phyloP scores from a whole-genome alignment of 2,113 vertebrate genomes.

The Paramisgurnus dabryanus region DNA sequence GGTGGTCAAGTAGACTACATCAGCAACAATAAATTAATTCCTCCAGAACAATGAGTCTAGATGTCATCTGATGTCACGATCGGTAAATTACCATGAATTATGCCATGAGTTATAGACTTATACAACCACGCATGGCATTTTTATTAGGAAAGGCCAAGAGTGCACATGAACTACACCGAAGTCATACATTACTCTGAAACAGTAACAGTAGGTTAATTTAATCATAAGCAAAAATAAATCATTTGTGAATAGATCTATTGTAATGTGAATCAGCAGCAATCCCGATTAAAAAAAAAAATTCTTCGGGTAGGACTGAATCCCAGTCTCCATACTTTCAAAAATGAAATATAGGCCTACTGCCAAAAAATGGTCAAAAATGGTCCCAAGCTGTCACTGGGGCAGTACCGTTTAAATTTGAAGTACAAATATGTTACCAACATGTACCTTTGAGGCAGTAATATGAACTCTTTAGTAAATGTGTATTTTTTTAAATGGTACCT shows the following conservation, averaged over 20 bases:
- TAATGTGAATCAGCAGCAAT: background rate
- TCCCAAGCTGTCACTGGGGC: no score
- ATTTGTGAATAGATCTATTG: background rate
- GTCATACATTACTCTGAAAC: background rate
- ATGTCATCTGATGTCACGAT: constrained; percentile 12
- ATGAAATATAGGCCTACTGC: no score
- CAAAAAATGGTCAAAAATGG: no score
- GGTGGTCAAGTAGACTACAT: background rate
- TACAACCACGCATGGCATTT: background rate
- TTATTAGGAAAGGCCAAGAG: background rate
- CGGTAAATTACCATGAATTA: background rate
- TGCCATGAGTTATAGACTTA: background rate
- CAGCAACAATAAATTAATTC: constrained; percentile 15
- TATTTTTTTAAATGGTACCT: no score
- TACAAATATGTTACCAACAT: no score
- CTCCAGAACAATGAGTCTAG: constrained; percentile 9
- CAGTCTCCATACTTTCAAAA: background rate
- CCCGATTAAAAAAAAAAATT: background rate
- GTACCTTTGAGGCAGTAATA: no score
- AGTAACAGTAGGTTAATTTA: background rate
- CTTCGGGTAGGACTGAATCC: background rate
- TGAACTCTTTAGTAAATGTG: no score
- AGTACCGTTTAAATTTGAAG: no score
- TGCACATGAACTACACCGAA: background rate
- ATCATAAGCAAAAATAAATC: background rate